phyloP scores from a whole-genome alignment of 2,888 invertebrate genomes.

The Poecilus cupreus region DNA sequence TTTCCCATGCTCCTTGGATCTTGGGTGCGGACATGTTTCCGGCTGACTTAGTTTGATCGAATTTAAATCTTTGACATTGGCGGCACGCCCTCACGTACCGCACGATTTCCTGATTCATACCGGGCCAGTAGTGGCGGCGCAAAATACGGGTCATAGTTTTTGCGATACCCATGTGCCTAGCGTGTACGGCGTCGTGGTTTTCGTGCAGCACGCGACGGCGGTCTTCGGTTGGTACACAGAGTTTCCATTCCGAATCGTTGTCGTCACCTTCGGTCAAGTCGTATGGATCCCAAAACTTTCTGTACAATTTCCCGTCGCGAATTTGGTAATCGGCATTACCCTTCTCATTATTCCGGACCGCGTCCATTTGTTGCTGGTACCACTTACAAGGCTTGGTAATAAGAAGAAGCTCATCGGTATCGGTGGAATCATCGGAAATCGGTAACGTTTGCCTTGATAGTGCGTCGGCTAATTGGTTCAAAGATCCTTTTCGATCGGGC shows the following conservation, averaged over 20 bases:
- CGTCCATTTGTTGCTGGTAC: no score
- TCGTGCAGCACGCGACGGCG: conserved; percentile 33
- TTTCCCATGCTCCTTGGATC: conserved; percentile 54
- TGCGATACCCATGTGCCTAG: conserved; percentile 59
- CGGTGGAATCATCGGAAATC: background rate
- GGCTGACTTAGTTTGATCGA: conserved; percentile 52
- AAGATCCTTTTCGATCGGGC: conserved; percentile 62
- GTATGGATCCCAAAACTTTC: background rate
- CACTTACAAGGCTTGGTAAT: background rate
- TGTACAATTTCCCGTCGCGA: conserved; percentile 17
- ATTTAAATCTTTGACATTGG: conserved; percentile 63
- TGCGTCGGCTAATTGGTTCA: conserved; percentile 62
- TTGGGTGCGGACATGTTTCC: conserved; percentile 32
- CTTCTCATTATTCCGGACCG: no score
- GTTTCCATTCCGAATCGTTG: conserved; percentile 50
- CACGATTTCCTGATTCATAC: conserved; percentile 42
- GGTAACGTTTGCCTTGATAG: conserved; percentile 59
- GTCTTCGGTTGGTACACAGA: conserved; percentile 29
- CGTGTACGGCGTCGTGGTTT: conserved; percentile 53
- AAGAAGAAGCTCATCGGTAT: background rate
- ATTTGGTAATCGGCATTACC: conserved; percentile 35
- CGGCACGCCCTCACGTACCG: conserved; percentile 62
- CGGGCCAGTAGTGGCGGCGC: conserved; percentile 61
- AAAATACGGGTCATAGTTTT: conserved; percentile 60
- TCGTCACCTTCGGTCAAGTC: conserved; percentile 36